Evolutionary conservation across 2,797 vertebrate genomes (phyloP).

Genomic region (Vultur gryphus): DNA sequence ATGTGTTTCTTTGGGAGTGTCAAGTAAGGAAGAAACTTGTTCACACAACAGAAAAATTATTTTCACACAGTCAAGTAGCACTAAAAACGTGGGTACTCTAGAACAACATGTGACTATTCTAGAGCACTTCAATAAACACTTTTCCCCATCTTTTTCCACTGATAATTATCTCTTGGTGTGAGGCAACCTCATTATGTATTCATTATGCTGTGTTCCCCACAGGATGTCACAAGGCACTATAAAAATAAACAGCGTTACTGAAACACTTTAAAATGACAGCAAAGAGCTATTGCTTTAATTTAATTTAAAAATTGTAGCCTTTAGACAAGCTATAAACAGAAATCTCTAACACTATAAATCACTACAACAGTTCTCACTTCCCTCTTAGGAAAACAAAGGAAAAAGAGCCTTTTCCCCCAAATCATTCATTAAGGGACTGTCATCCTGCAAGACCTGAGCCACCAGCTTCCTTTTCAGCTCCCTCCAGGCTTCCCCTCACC

Average conservation of each 20-base stretch:
- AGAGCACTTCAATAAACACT: neutral
- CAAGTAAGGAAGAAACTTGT: neutral
- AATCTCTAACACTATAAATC: neutral
- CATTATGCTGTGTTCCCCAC: neutral
- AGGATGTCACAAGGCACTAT: neutral
- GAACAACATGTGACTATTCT: neutral
- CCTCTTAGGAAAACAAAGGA: neutral
- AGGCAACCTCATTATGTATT: neutral
- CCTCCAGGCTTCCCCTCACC: neutral
- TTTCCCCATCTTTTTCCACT: neutral
- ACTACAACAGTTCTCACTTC: neutral
- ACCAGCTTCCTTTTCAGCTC: neutral
- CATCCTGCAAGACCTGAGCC: neutral
- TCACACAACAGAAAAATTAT: neutral
- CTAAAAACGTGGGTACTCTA: rapidly evolving
- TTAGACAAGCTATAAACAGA: neutral
- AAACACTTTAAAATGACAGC: neutral
- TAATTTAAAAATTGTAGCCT: neutral
- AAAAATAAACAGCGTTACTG: neutral
- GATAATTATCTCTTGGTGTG: neutral
- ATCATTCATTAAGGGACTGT: neutral
- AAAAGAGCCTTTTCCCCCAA: neutral
- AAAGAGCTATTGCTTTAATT: conserved; percentile 9
- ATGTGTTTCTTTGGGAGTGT: rapidly evolving
- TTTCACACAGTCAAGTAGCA: neutral